These are phyloP conservation scores for Agriopis aurantiaria DNA, from an alignment of 2,888 invertebrate genomes.

Conservation along the genomic window DNA sequence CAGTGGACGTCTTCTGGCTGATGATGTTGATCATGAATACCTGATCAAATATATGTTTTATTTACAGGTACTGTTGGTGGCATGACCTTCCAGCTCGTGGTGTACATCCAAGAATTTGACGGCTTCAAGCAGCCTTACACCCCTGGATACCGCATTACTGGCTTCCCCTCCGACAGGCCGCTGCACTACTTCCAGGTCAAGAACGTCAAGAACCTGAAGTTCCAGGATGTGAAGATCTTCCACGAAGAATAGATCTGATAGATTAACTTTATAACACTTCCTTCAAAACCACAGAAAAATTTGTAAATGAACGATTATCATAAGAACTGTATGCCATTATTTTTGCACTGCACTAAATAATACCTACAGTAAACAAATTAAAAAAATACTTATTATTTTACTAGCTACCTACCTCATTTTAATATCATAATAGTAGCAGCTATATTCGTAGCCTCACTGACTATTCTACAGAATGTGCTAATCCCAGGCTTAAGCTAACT, in stretches of 20 bases:
- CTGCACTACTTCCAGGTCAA: conserved; percentile 68
- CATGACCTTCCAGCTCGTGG: conserved; percentile 86
- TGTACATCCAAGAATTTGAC: conserved; percentile 69
- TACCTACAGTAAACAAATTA: background rate
- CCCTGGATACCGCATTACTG: conserved; percentile 49
- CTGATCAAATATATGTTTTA: background rate
- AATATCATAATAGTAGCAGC: no score
- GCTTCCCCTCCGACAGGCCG: conserved; percentile 84
- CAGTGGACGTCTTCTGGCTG: no score
- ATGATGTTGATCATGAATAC: no score
- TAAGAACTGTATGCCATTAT: background rate
- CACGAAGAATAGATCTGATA: conserved; percentile 57
- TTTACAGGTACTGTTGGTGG: conserved; percentile 86
- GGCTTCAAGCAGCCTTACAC: conserved; percentile 47
- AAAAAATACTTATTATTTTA: background rate
- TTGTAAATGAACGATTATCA: background rate
- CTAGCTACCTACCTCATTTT: no score
- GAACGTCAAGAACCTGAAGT: conserved; percentile 81
- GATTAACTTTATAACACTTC: background rate
- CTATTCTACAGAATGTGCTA: no score
- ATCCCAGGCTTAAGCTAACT: no score
- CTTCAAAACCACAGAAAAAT: background rate
- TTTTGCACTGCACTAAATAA: background rate
- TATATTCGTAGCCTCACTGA: no score
- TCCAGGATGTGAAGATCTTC: conserved; percentile 83